Percentiles rank a stretch among this genome's conserved stretches.
These are phyloP conservation scores for Carassius auratus DNA, from an alignment of 2,113 vertebrate species.

Conservation along the genomic window DNA sequence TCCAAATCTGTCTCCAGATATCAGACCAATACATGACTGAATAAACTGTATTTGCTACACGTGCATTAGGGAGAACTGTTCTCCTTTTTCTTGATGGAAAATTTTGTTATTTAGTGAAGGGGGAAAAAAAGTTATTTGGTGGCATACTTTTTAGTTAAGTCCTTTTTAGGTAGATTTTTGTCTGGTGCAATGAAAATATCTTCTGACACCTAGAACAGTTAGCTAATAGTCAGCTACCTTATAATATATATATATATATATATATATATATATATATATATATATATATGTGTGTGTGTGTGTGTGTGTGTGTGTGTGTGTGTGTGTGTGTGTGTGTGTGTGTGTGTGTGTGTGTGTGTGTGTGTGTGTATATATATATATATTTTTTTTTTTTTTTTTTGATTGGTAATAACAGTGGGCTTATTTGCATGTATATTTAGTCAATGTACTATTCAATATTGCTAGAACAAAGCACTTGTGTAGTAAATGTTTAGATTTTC, in stretches of 20 bases:
- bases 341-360: too few species aligned
- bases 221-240: too few species aligned
- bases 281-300: too few species aligned
- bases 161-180: neutral
- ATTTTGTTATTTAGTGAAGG: too few species aligned
- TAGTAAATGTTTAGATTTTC: neutral
- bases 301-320: too few species aligned
- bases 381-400: too few species aligned
- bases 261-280: too few species aligned
- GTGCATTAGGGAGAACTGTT: neutral
- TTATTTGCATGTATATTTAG: neutral
- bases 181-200: neutral
- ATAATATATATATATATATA: too few species aligned
- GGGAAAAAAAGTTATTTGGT: too few species aligned
- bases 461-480: neutral
- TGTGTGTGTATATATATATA: too few species aligned
- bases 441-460: neutral
- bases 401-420: neutral
- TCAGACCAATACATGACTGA: slow-evolving; percentile 73
- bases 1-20: slow-evolving; percentile 76
- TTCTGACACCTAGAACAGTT: neutral
- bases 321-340: too few species aligned
- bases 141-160: neutral
- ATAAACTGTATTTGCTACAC: slow-evolving; percentile 75
- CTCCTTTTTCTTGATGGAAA: neutral